Base-by-base conservation (phyloP, 2,113 vertebrate species). In the Rhadina sibilatrix region DNA sequence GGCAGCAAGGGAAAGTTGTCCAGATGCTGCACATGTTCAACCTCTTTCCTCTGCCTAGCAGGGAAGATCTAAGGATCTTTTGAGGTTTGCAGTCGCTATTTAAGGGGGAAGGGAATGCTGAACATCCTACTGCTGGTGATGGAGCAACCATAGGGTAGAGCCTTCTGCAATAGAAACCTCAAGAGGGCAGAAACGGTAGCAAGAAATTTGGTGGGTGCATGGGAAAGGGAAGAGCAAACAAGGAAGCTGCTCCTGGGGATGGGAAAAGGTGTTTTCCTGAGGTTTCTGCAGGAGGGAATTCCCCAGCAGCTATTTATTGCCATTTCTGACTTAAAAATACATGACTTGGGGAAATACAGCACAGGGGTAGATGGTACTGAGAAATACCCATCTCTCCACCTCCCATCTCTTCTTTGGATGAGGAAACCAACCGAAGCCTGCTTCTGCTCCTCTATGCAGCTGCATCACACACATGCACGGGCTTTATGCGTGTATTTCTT, bases 361-460 rank as follows among this genome's bases (percentile, higher is more conserved):
- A 60, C 49, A 22, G 1, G 25, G 10, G 25, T 33, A 85, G 69
- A 42, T 10, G 5, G 19, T 21, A 28, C 53, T 20, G 52, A 90
- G 59, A 91, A 94, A 95, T 44, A 92, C 47, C 35, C 71, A 15
- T 3, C 38, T 28, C 46, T 28, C 9, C 30, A 56, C 35, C 49
- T 68, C 37, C 40, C 20, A 30, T 78, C 89, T 87, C 57, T 88
- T 74, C 75, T 91, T 76, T 27, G 63, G 44, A 74, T 49, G 33
- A 72, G 64, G 82, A 81, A 95, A 33, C 19, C 5, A 42, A 11
- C 33, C 6, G 19, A 83, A 74, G 30, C 22, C 24, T 31, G 22
- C 61, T 86, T 83, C 95, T 86, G 54, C 38, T 81, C 82, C 40
- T 61, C 35, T 27, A 22, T 90, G 30, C 66, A 88, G 42, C 59